Conservation (phyloP, 2,888 invertebrate genomes). For the Gryllus longicercus region DNA sequence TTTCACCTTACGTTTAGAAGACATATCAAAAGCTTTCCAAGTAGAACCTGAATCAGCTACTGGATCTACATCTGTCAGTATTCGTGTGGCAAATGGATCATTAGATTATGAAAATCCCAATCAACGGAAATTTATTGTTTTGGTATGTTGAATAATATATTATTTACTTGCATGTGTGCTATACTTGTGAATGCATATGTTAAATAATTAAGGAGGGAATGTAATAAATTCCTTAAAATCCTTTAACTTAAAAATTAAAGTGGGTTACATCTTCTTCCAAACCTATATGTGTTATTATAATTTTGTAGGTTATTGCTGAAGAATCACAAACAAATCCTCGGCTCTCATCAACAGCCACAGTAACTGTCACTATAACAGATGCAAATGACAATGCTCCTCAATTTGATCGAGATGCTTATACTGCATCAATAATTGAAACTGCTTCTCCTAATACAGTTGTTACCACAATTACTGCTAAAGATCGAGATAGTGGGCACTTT, state of each 20-base stretch:
- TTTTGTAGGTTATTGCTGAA: slow-evolving; percentile 31
- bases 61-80: slow-evolving; percentile 77
- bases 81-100: slow-evolving; percentile 73
- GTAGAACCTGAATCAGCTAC: slow-evolving; percentile 77
- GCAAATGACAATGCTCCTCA: slow-evolving; percentile 83
- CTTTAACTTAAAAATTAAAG: not conserved
- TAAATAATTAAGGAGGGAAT: too few species aligned
- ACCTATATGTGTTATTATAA: not conserved
- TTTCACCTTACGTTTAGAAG: slow-evolving; percentile 73
- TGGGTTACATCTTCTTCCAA: not conserved
- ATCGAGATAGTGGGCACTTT: slow-evolving; percentile 76
- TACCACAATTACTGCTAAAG: slow-evolving; percentile 73
- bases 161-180: not conserved
- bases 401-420: slow-evolving; percentile 72
- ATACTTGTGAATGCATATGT: too few species aligned
- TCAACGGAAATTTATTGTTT: slow-evolving; percentile 82
- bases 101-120: slow-evolving; percentile 89
- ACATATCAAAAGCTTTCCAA: slow-evolving; percentile 76
- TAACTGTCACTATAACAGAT: slow-evolving; percentile 73
- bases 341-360: slow-evolving; percentile 73
- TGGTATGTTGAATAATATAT: slow-evolving; percentile 52
- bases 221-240: not conserved
- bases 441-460: slow-evolving; percentile 66
- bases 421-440: slow-evolving; percentile 67
- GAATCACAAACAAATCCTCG: slow-evolving; percentile 29